phyloP scores from a whole-genome alignment of 2,888 invertebrate species.

The Xanthostigma xanthostigma region DNA sequence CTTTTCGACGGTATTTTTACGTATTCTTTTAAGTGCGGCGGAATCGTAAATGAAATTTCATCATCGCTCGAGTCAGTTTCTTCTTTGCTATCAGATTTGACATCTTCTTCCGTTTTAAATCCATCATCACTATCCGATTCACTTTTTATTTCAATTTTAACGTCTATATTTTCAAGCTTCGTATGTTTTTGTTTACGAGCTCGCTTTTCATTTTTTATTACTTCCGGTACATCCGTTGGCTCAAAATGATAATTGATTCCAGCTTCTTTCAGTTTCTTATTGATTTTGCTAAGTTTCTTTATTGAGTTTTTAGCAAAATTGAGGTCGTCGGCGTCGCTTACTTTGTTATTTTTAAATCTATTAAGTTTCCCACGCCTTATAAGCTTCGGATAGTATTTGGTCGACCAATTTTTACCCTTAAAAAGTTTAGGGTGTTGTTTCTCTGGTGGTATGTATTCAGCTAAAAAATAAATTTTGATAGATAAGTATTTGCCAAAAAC shows the following conservation, averaged over 20 bases:
- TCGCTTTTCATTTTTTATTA: slow-evolving; percentile 15
- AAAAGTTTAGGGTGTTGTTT: slow-evolving; percentile 42
- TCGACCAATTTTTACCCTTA: slow-evolving; percentile 35
- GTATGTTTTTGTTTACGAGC: slow-evolving; percentile 8
- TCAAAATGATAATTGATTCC: slow-evolving; percentile 37
- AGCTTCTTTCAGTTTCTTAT: slow-evolving; percentile 30
- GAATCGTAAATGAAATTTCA: no score
- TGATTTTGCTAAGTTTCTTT: slow-evolving; percentile 30
- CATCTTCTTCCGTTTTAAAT: slow-evolving; percentile 3
- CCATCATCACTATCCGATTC: slow-evolving; percentile 13
- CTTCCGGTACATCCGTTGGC: slow-evolving; percentile 33
- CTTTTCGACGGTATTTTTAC: not conserved
- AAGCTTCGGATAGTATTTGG: slow-evolving; percentile 31
- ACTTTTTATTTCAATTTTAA: slow-evolving; percentile 12
- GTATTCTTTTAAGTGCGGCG: no score
- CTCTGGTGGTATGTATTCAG: slow-evolving; percentile 50
- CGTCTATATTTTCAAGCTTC: slow-evolving; percentile 7
- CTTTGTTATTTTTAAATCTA: slow-evolving; percentile 30
- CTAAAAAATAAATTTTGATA: slow-evolving; percentile 31
- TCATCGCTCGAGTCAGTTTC: not conserved
- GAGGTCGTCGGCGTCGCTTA: slow-evolving; percentile 27
- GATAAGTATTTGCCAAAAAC: no score
- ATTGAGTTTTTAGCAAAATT: slow-evolving; percentile 29
- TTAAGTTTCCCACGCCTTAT: slow-evolving; percentile 28
- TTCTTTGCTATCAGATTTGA: slow-evolving; percentile 6